Evolutionary conservation across 1,140 invertebrate genomes (phyloP), one percentile per base, ranked within the genome.

Genomic region (Tetragonula clypearis): DNA sequence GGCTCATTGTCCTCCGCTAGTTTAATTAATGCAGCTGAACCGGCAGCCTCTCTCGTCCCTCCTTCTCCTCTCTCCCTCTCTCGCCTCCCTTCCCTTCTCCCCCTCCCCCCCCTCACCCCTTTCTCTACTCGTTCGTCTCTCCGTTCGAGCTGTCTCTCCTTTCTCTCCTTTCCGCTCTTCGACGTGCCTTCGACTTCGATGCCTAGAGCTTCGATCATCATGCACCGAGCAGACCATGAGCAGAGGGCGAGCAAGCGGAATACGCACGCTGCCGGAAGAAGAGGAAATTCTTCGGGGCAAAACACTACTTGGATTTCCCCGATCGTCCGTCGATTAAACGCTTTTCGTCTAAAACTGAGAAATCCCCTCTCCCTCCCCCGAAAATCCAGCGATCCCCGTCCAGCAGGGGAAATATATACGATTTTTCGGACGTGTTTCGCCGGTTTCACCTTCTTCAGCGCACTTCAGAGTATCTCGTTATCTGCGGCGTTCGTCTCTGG

Each of bases 11-110:
- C 90, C 90, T 90, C 76, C 88, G 87, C 90, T 88, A 84, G 83
- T 92, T 91, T 93, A 93, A 93, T 93, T 94, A 92, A 93, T 92
- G 92, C 92, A 90, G 93, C 88, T 92, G 91, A 86, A 86, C 86
- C 85, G 87, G 84, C 71, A 78, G 85, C 82, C 88, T 82, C 84
- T 79, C 88, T 49, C 41, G 26, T 87, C 71, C 88, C 83, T 79
- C 66, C 84, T 76, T 72, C 78, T 85, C 83, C 58, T 53, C 66
- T 81, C 78, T 26, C 62, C 21, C 79, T 12, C 60, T 68, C 23
- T 21, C 21, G 41, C 41, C 41, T 6, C 5, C 35, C 35, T 5
- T 41, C 35, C 66, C n/a, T n/a, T n/a, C n/a, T n/a, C 55, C 23
- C 17, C 71, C 75, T 68, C 19, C n/a, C 66, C 55, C 23, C 17